These are phyloP conservation scores for Eudemis profundana DNA, from an alignment of 2,888 invertebrate genomes.

Conservation along the genomic window DNA sequence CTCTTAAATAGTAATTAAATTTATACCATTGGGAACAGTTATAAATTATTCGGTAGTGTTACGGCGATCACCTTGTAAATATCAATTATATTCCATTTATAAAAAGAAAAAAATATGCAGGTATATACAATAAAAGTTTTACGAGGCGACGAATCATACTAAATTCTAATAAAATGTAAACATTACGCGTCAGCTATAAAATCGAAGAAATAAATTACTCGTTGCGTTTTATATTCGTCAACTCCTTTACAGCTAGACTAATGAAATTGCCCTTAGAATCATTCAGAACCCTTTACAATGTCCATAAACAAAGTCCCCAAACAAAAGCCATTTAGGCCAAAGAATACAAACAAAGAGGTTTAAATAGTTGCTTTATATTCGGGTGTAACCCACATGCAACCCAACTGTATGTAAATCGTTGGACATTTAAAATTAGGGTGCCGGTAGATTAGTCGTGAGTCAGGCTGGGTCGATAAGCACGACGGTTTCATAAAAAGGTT, in stretches of 20 bases:
- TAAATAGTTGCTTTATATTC: constrained; percentile 38
- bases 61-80: too few species aligned
- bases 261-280: constrained; percentile 19
- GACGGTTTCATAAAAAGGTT: constrained; percentile 18
- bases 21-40: too few species aligned
- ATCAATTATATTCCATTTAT: too few species aligned
- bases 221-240: constrained; percentile 5
- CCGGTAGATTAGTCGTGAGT: constrained; percentile 27
- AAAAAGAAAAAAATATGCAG: too few species aligned
- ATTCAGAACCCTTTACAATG: constrained; percentile 17
- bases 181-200: background rate
- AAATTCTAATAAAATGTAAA: background rate
- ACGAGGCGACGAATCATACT: background rate
- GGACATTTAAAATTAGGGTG: constrained; percentile 33
- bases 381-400: constrained; percentile 39
- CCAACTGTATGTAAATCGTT: constrained; percentile 38
- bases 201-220: background rate
- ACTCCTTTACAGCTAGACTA: background rate
- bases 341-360: constrained; percentile 32
- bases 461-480: constrained; percentile 31
- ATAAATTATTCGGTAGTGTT: too few species aligned
- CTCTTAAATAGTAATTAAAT: too few species aligned
- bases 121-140: background rate
- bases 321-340: constrained; percentile 30
- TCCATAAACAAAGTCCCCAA: constrained; percentile 22